phyloP scores from a whole-genome alignment of 2,113 vertebrate genomes.

The Poicephalus gulielmi region DNA sequence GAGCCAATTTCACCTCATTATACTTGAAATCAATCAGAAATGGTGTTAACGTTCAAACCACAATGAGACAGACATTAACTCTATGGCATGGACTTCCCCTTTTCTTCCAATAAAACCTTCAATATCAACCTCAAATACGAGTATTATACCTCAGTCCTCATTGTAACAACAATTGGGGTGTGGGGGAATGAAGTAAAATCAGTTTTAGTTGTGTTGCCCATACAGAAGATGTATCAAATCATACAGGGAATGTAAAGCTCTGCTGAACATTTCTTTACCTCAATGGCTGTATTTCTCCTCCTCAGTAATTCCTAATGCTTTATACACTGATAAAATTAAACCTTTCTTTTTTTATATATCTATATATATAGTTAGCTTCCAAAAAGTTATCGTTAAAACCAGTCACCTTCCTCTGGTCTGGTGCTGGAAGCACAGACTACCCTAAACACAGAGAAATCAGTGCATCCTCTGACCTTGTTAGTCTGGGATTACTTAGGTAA shows the following conservation, averaged over 20 bases:
- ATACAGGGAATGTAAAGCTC: background rate
- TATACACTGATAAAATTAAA: background rate
- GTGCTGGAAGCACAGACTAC: background rate
- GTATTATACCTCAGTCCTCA: background rate
- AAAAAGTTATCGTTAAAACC: background rate
- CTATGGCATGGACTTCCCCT: background rate
- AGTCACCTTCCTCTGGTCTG: background rate
- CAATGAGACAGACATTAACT: background rate
- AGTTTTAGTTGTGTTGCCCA: accelerated
- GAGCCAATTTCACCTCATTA: background rate
- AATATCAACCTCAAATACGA: background rate
- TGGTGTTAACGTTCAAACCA: background rate
- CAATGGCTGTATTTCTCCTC: background rate
- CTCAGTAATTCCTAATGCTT: background rate
- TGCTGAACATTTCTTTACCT: background rate
- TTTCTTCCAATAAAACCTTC: background rate
- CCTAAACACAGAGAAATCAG: background rate
- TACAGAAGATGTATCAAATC: accelerated
- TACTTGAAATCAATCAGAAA: background rate
- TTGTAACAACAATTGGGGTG: background rate
- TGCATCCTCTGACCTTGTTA: background rate
- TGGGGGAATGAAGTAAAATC: background rate
- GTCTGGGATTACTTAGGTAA: background rate
- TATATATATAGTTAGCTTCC: background rate
- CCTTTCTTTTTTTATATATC: background rate